Percentiles rank a stretch among this genome's conserved stretches.
Conservation (phyloP, 2,888 invertebrate genomes). For the Athripsodes cinereus region DNA sequence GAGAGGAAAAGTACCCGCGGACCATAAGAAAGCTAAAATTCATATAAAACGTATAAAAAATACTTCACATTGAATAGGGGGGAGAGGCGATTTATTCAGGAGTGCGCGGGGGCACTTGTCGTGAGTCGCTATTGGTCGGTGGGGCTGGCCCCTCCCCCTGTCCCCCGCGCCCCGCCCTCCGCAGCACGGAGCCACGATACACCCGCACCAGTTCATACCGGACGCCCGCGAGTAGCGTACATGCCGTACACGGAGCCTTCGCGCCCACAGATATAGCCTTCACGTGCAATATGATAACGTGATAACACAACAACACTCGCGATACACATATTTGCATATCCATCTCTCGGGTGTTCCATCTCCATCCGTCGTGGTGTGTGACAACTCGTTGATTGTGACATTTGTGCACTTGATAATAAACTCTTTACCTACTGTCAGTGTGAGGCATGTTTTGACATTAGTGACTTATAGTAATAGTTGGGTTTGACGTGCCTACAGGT, state of each 20-base stretch:
- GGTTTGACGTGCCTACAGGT: neutral
- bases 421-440: too few relatives aligned
- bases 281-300: slow-evolving; percentile 3
- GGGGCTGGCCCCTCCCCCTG: slow-evolving; percentile 35
- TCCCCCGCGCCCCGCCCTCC: slow-evolving; percentile 33
- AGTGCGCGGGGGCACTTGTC: slow-evolving; percentile 31
- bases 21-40: slow-evolving; percentile 28
- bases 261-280: slow-evolving; percentile 1
- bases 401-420: too few relatives aligned
- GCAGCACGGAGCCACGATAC: slow-evolving; percentile 29
- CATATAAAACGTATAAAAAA: slow-evolving; percentile 29
- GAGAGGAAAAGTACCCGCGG: slow-evolving; percentile 26
- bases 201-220: slow-evolving; percentile 31
- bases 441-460: too few relatives aligned
- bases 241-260: slow-evolving; percentile 32
- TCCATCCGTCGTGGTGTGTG: too few relatives aligned
- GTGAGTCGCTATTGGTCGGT: slow-evolving; percentile 36
- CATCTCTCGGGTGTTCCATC: neutral
- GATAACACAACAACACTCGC: slow-evolving; percentile 3
- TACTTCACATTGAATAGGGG: slow-evolving; percentile 29
- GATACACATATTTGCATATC: slow-evolving; percentile 4
- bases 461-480: neutral
- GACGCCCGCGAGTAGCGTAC: slow-evolving; percentile 44
- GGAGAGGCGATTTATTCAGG: slow-evolving; percentile 33
- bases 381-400: too few relatives aligned